Evolutionary conservation across 53 echinoderm and acorn worm genomes (phyloP), one percentile per base, ranked within the genome.

Genomic region (Zoroaster sp.): DNA sequence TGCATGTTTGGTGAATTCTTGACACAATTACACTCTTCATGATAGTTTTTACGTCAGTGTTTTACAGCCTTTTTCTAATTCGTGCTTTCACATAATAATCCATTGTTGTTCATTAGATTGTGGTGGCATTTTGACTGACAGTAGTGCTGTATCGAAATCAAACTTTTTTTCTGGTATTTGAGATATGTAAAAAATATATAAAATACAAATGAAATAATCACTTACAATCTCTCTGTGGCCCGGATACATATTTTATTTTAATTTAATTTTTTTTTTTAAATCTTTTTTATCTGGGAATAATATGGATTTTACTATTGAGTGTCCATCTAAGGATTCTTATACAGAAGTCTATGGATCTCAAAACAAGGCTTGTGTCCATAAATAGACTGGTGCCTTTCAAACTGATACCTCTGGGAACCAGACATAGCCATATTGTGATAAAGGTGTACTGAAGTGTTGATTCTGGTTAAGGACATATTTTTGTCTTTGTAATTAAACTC

Each of bases 11-110:
- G n/a, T n/a, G n/a, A n/a, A n/a, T n/a, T n/a, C n/a, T n/a, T n/a
- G n/a, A 83, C 83, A 43, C 69, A 30, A 21, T 25, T 59, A 59
- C 63, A 18, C 70, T 21, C 36, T 36, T 63, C 20, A 59, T 79
- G 55, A 54, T 38, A n/a, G 34, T 54, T 37, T 63, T 15, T 79
- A 20, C 11, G 49, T 76, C 76, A 47, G 81, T 81, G 6, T 67
- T 66, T 42, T 47, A 70, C 70, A 70, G 85, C 85, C 85, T 85
- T 85, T 85, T 49, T 85, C 70, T 66, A 69, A 70, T 85, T 85
- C 44, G 85, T 85, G 85, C 85, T 85, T 85, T 85, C 85, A 85
- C 71, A 69, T 70, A 78, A 55, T 3, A 44, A 70, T 45, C 40
- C 70, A 69, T 66, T 46, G 51, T 51, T 44, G 69, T 69, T 36